These are phyloP conservation scores for Rhagonycha fulva DNA, from an alignment of 2,888 invertebrate genomes.

Conservation along the genomic window DNA sequence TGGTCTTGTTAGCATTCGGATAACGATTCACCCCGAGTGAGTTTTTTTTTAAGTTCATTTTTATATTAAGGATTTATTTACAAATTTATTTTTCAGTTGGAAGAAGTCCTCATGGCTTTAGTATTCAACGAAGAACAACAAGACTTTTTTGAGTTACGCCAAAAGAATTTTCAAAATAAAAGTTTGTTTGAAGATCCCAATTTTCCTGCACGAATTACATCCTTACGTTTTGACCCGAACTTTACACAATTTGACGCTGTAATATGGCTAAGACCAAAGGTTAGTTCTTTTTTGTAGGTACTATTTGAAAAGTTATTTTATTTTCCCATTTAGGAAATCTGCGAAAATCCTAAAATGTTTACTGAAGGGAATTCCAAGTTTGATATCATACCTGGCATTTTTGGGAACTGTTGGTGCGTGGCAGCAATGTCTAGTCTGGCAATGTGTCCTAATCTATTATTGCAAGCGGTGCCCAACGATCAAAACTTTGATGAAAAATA, in stretches of 20 bases:
- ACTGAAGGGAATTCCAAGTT: conserved; percentile 95
- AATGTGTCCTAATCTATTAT: conserved; percentile 82
- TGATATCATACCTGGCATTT: conserved; percentile 96
- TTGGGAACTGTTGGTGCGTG: conserved; percentile 96
- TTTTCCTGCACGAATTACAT: conserved; percentile 81
- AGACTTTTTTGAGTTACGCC: conserved; percentile 68
- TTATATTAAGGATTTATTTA: too few relatives aligned
- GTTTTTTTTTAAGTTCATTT: too few relatives aligned
- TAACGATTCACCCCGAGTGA: too few relatives aligned
- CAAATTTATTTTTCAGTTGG: conserved; percentile 75
- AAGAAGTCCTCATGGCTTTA: conserved; percentile 76
- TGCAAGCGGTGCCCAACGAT: conserved; percentile 94
- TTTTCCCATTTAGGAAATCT: conserved; percentile 75
- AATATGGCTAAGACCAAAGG: conserved; percentile 91
- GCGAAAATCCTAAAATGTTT: conserved; percentile 67
- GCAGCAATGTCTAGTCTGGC: conserved; percentile 95
- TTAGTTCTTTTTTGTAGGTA: conserved; percentile 61
- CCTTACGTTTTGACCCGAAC: conserved; percentile 61
- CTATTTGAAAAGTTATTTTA: background rate
- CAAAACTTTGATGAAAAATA: conserved; percentile 93
- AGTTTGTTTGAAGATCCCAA: conserved; percentile 88
- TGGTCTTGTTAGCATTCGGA: too few relatives aligned
- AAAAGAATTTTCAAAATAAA: conserved; percentile 72
- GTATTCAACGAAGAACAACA: conserved; percentile 58
- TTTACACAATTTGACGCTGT: conserved; percentile 80